These are phyloP conservation scores for Microtus oregoni DNA, from an alignment of 2,113 vertebrate genomes.

Conservation along the genomic window DNA sequence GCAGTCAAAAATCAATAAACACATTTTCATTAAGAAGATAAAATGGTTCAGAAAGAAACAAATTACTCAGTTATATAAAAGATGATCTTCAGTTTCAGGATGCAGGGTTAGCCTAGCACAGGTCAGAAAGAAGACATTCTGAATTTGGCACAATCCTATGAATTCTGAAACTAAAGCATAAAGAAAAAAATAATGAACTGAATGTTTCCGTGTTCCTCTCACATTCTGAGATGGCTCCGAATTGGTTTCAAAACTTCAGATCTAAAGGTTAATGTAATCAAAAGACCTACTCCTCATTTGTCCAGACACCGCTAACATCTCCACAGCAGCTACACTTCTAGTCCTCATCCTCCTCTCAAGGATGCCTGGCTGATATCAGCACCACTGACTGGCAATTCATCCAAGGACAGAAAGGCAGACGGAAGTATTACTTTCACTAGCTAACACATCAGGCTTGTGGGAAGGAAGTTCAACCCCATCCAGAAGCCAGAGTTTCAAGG, in stretches of 20 bases:
- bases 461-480: not conserved
- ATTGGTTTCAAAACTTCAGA: not conserved
- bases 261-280: slow-evolving; percentile 15
- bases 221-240: slow-evolving; percentile 1
- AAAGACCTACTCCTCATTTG: not conserved
- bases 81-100: slow-evolving; percentile 10
- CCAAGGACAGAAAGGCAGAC: slow-evolving; percentile 19
- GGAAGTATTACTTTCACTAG: not conserved
- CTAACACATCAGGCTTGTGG: not conserved
- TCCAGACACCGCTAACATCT: not conserved
- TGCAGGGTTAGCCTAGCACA: not conserved
- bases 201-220: not conserved
- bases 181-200: not conserved
- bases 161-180: not conserved
- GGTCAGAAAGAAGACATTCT: not conserved
- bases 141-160: not conserved
- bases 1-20: not conserved
- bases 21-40: not conserved
- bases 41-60: slow-evolving; percentile 57
- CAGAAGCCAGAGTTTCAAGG: not conserved
- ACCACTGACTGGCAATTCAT: not conserved
- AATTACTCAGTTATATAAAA: not conserved
- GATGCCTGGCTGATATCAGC: not conserved
- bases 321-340: not conserved
- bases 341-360: not conserved